Base-by-base conservation (phyloP, 23 tunicate species). In the Botrylloides violaceus region DNA sequence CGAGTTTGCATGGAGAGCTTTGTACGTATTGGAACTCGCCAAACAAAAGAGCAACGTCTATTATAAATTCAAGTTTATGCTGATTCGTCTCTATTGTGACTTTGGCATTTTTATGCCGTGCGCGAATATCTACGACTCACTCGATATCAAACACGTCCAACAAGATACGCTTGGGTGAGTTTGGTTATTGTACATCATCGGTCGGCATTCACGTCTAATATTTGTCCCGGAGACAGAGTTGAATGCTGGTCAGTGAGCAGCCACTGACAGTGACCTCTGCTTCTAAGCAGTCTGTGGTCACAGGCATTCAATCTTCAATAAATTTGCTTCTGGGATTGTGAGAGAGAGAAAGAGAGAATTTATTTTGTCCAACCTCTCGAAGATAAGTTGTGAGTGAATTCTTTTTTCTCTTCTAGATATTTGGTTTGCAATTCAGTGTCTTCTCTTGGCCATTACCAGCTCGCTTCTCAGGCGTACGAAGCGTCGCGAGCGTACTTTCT, bases 81-180 rank as follows among this genome's bases (percentile, higher is more conserved):
- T 90, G 27, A 83, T 90, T 29, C 71, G 79, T 18, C 57, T 83
- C 50, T 90, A 90, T 63, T 79, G 97, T 64, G 71, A 48, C 35
- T 65, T 90, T 28, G 90, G 85, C 0, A 62, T 78, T 1, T 83
- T 90, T 59, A 29, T 75, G 37, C 97, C 97, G n/a, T 90, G 97
- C 79, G 83, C 80, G 24, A 31, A 75, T 15, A 58, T 90, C 28
- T 90, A 78, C 73, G 97, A 90, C 32, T 83, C 90, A 2, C 49
- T 90, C 61, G 97, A 90, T 39, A 70, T 90, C 2, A 90, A 90
- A 37, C 86, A 90, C 75, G 56, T 90, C 71, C 97, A 90, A 61
- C 97, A 90, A 23, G 89, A 90, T 29, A 82, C 90, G 3, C 58
- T 90, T 1, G 97, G 97, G 90, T 90, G 27, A 56, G 84, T 53